Evolutionary conservation across 2,797 vertebrate species (phyloP).

Genomic region (Zalophus californianus): DNA sequence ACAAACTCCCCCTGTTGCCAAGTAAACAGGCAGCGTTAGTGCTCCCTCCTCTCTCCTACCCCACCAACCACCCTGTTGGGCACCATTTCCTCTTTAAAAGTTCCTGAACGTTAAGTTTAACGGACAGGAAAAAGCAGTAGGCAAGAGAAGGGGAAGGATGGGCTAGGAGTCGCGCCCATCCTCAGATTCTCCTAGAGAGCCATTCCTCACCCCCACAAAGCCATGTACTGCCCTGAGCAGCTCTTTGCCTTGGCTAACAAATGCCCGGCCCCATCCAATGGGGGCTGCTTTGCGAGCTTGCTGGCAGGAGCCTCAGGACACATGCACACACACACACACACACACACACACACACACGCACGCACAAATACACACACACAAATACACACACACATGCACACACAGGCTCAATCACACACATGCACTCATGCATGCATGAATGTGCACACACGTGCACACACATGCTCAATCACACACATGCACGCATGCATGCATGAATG

Average conservation of each 20-base stretch:
- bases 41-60: neutral
- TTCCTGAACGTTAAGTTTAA: neutral
- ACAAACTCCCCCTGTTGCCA: too few species aligned
- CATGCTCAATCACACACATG: too few species aligned
- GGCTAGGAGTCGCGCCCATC: neutral
- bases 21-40: accelerated
- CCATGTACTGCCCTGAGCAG: accelerated
- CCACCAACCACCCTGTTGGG: neutral
- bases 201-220: neutral
- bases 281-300: neutral
- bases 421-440: neutral
- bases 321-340: neutral
- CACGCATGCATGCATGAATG: too few species aligned
- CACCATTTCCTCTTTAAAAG: neutral
- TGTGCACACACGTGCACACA: too few species aligned
- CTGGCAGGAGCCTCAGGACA: neutral
- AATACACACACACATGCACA: accelerated
- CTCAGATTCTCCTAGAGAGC: neutral
- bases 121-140: neutral
- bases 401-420: neutral
- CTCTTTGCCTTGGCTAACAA: accelerated
- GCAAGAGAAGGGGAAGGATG: neutral
- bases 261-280: accelerated
- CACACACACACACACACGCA: neutral
- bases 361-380: too few species aligned